Evolutionary conservation across 2,113 vertebrate genomes (phyloP), one percentile per base, ranked within the genome.

Genomic region (Speoplatyrhinus poulsoni): DNA sequence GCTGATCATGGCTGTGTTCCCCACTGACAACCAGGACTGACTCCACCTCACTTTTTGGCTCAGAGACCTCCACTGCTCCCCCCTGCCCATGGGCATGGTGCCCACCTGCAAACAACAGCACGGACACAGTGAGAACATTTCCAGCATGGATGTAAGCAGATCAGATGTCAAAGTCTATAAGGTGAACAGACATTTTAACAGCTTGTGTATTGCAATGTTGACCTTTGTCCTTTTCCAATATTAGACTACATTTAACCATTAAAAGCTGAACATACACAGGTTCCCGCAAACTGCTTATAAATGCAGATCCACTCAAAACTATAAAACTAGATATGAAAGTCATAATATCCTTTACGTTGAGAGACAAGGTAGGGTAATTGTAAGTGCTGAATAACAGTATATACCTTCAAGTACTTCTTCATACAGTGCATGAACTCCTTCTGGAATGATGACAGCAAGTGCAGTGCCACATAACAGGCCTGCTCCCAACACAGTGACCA

Each of bases 371-470:
- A 41, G 4, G 4, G 36, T 41, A 41, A 5, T 41, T 41, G 36
- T 6, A 8, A 41, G 7, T 6, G 36, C 36, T 41, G 3, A 41
- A 41, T 3, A 41, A 41, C 36, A 41, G 7, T 8, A 7, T 41
- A 41, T 84, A 99, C 98, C 96, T 84, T 98, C 95, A 69, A 99
- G 90, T 70, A 96, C 91, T 63, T 99, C 98, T 87, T 98, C 97
- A 89, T 99, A 99, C 80, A 99, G 96, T 63, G 96, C 96, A 36
- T 99, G 97, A 62, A 99, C 97, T 67, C 98, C 98, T 89, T 99
- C 98, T 2, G 98, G 98, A 72, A 99, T 95, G 70, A 99, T 99
- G 46, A 99, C 97, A 16, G 96, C 98, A 66, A 99, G 90, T 0
- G 98, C 98, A 63, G 98, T 99, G 54, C 98, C 98, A 88, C 98